These are phyloP conservation scores for Lepidochrysops patricia DNA, from an alignment of 2,888 invertebrate species.

Conservation along the genomic window DNA sequence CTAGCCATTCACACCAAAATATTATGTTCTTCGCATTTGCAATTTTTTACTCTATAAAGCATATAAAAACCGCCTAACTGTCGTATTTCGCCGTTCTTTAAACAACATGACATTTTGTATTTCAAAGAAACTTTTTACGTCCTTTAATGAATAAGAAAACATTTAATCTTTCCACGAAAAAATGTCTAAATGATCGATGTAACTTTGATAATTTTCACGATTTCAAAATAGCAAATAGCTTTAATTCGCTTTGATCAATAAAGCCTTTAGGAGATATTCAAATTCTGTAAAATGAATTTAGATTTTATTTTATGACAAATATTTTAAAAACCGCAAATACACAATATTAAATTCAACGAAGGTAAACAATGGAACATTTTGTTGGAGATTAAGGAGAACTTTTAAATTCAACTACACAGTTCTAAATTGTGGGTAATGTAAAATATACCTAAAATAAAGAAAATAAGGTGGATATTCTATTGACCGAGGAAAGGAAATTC, in stretches of 20 bases:
- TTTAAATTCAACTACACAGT: constrained; percentile 15
- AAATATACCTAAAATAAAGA: constrained; percentile 3
- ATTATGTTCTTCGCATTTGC: no score
- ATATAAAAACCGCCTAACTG: no score
- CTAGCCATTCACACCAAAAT: no score
- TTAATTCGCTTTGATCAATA: background rate
- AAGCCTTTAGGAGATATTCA: background rate
- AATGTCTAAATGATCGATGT: no score
- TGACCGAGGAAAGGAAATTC: background rate
- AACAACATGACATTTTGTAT: no score
- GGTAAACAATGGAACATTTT: constrained; percentile 18
- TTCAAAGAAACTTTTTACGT: no score
- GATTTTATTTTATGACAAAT: constrained; percentile 6
- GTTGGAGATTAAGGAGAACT: constrained; percentile 17
- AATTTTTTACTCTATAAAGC: no score
- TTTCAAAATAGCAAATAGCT: background rate
- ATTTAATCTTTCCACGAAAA: no score
- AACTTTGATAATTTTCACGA: no score
- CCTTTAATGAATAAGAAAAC: no score
- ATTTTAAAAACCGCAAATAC: constrained; percentile 11
- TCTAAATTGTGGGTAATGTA: constrained; percentile 3
- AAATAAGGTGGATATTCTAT: background rate
- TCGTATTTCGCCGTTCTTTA: no score
- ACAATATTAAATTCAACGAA: constrained; percentile 16
- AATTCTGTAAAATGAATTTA: background rate